A percentile compares a stretch with the other conserved stretches of the same genome.
Evolutionary conservation across 2,888 invertebrate species (phyloP).

Genomic region (Halictus ligatus): DNA sequence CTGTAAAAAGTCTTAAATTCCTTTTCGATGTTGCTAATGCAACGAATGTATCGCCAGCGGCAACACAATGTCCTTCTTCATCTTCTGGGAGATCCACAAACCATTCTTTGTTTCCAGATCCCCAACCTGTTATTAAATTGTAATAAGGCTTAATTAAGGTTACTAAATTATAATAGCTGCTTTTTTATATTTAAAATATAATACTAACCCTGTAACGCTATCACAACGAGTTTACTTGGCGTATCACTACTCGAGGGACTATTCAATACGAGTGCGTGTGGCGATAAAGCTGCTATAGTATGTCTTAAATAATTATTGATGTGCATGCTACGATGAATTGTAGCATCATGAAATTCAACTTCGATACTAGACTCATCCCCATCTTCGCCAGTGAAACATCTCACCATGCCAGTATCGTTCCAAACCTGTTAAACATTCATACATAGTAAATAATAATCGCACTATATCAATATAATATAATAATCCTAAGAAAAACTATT

Average conservation of each 20-base stretch:
- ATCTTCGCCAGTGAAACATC: conserved; percentile 90
- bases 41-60: conserved; percentile 89
- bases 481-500: no score
- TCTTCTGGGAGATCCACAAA: conserved; percentile 90
- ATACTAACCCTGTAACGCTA: conserved; percentile 78
- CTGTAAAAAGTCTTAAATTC: conserved; percentile 92
- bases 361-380: conserved; percentile 90
- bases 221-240: conserved; percentile 86
- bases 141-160: neutral
- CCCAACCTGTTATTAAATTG: conserved; percentile 80
- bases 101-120: conserved; percentile 94
- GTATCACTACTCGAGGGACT: conserved; percentile 86
- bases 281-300: conserved; percentile 94
- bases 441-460: neutral
- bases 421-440: conserved; percentile 87
- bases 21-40: conserved; percentile 92
- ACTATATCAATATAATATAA: neutral
- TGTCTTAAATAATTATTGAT: conserved; percentile 94
- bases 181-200: conserved; percentile 16
- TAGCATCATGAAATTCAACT: conserved; percentile 97
- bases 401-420: conserved; percentile 97
- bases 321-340: conserved; percentile 95
- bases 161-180: conserved; percentile 11
- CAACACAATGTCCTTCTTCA: conserved; percentile 90
- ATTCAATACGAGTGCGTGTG: conserved; percentile 92